phyloP scores from a whole-genome alignment of 2,113 vertebrate genomes.

The Prochilodus magdalenae region DNA sequence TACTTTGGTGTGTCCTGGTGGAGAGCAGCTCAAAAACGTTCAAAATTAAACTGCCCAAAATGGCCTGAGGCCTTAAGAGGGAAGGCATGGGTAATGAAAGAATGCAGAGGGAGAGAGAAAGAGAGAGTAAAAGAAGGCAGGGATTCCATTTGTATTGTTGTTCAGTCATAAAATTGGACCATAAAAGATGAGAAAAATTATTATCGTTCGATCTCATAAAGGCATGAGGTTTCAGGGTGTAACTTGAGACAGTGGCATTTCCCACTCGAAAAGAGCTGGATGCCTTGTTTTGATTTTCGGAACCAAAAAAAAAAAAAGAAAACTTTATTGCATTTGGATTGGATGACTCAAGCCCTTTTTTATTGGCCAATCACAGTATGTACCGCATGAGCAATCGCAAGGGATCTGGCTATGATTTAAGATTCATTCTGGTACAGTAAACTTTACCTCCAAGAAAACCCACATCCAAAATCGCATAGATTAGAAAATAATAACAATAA shows the following conservation, averaged over 20 bases:
- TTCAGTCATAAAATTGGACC: conserved; percentile 50
- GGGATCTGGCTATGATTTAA: conserved; percentile 40
- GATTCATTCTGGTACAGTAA: conserved; percentile 43
- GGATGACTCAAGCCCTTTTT: conserved; percentile 33
- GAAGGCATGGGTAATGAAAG: neutral
- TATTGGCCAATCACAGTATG: conserved; percentile 49
- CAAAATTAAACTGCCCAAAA: conserved; percentile 21
- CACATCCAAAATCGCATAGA: conserved; percentile 37
- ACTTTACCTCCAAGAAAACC: conserved; percentile 27
- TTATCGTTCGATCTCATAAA: conserved; percentile 49
- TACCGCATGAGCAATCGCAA: conserved; percentile 40
- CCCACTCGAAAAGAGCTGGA: conserved; percentile 22
- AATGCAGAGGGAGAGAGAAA: conserved; percentile 7
- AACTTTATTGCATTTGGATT: conserved; percentile 45
- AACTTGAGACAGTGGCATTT: conserved; percentile 36
- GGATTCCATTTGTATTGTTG: conserved; percentile 36
- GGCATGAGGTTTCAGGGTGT: conserved; percentile 37
- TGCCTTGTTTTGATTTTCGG: conserved; percentile 54
- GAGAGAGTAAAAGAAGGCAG: neutral
- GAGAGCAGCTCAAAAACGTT: conserved; percentile 8
- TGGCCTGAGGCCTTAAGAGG: neutral
- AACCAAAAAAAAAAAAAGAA: conserved; percentile 41
- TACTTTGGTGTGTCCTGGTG: neutral
- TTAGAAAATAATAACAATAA: conserved; percentile 48
- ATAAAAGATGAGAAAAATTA: conserved; percentile 52